Evolutionary conservation across 2,113 vertebrate species (phyloP), one percentile per base, ranked within the genome.

Genomic region (Cyrtonyx montezumae): DNA sequence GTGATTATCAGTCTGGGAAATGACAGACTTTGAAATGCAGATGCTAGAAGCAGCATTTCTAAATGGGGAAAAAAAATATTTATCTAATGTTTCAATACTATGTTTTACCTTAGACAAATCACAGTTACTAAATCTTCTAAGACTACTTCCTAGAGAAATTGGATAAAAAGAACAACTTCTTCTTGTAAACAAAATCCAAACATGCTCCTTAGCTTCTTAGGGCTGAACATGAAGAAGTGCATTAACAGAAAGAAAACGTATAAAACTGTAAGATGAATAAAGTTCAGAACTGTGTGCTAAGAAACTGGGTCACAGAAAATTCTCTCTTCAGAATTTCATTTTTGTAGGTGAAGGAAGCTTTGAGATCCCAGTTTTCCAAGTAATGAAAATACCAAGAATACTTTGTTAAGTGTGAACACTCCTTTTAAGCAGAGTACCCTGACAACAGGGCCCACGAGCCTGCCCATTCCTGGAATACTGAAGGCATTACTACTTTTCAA

Each of bases 201-300:
- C 26, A 40, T 9, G 49, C 19, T 90, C 12, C 55, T 30, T 58
- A 63, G 37, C 26, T 85, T 79, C 71, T 68, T 61, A 81, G 9
- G 42, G 25, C 16, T n/a, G 42, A 91, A 56, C 37, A 75, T 4
- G 18, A 37, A 73, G 17, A 62, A 79, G 5, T 53, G 23, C 59
- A 79, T 85, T 51, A 86, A 45, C 30, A 89, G 84, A 88, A 69
- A 19, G 66, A 79, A 86, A 87, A 87, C 36, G n/a, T 71, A 96
- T 65, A 91, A 68, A 86, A 82, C 11, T n/a, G 10, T 32, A 83
- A 79, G 32, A 75, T 53, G 8, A 88, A 37, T 40, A 51, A 51
- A 84, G 5, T 22, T 36, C 51, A 69, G 75, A 73, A 62, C 8
- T 25, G 23, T 25, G 17, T 67, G 77, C 49, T 88, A 91, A 73